Conservation (phyloP, 2,113 vertebrate genomes). For the Elachura formosa region DNA sequence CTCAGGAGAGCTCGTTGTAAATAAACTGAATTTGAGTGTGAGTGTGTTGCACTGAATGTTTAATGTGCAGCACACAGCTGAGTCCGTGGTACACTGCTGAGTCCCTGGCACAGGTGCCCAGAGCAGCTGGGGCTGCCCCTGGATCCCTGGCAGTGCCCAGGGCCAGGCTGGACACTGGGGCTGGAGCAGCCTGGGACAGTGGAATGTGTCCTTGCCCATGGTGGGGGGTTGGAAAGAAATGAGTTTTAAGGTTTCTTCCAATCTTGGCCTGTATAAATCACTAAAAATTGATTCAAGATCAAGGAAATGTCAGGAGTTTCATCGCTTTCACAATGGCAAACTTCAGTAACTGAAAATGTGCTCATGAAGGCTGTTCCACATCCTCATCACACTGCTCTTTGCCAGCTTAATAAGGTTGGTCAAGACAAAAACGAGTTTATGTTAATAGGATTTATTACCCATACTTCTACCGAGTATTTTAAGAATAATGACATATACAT, state of each 20-base stretch:
- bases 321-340: background rate
- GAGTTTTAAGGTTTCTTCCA: background rate
- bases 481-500: background rate
- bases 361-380: background rate
- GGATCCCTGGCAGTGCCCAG: background rate
- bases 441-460: constrained; percentile 12
- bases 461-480: background rate
- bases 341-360: background rate
- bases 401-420: background rate
- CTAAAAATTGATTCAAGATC: background rate
- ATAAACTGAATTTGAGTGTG: background rate
- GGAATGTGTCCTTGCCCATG: background rate
- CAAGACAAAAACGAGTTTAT: background rate
- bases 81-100: too few relatives aligned
- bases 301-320: background rate
- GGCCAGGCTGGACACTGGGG: background rate
- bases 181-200: background rate
- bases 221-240: background rate
- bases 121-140: background rate
- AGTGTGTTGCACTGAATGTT: background rate
- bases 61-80: background rate
- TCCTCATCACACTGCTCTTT: background rate
- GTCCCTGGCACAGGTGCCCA: background rate
- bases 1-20: background rate
- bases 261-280: background rate